Percentiles rank a stretch among this genome's conserved stretches.
phyloP scores from a whole-genome alignment of 1,140 invertebrate species.

The Drosophila seguyi region DNA sequence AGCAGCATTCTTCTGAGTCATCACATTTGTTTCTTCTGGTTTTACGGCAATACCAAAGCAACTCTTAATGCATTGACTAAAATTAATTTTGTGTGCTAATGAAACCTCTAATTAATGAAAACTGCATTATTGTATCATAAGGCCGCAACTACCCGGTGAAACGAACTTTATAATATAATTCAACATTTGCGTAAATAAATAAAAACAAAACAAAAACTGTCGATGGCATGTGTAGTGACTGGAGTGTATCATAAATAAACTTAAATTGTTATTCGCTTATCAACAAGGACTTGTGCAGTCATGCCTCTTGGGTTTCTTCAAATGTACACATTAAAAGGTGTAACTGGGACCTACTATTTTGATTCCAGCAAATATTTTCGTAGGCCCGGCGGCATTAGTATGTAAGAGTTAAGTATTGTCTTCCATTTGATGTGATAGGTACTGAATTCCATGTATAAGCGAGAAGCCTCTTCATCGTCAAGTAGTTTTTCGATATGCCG shows the following conservation, averaged over 20 bases:
- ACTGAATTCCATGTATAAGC: constrained; percentile 25
- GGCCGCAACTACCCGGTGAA: too few relatives aligned
- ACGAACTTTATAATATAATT: constrained; percentile 3
- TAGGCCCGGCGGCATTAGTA: constrained; percentile 29
- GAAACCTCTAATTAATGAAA: not conserved
- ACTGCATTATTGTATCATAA: not conserved
- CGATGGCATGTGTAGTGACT: constrained; percentile 2
- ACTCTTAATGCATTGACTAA: too few relatives aligned
- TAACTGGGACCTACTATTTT: not conserved
- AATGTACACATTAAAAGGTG: not conserved
- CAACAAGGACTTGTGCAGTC: constrained; percentile 1
- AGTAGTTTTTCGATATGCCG: constrained; percentile 1
- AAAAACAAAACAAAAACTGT: constrained; percentile 1
- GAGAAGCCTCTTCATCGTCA: constrained; percentile 30
- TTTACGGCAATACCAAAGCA: too few relatives aligned
- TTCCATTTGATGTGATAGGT: constrained; percentile 51
- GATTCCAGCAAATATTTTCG: constrained; percentile 21
- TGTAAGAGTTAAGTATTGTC: constrained; percentile 30
- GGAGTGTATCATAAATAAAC: constrained; percentile 14
- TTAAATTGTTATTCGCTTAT: not conserved
- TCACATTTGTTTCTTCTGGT: not conserved
- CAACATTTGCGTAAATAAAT: constrained; percentile 17
- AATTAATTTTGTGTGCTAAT: not conserved
- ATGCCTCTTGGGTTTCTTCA: not conserved
- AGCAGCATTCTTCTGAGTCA: not conserved